Evolutionary conservation across 2,888 invertebrate genomes (phyloP).

Genomic region (Elmis aenea): DNA sequence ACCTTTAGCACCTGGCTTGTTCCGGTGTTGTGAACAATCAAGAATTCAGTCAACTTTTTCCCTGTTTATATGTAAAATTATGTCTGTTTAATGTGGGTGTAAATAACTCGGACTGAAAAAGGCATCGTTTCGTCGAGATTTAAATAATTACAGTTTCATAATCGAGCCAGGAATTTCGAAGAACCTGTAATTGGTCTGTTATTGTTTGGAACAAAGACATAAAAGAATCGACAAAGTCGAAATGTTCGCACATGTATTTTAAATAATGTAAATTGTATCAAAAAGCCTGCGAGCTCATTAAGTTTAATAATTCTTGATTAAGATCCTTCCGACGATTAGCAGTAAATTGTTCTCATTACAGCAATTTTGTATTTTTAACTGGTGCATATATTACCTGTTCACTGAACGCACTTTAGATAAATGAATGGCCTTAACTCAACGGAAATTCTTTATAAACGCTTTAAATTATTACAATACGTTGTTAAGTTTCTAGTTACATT

Average conservation of each 20-base stretch:
- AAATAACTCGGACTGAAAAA: too few species aligned
- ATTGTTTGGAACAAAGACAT: too few species aligned
- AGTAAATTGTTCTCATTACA: constrained; percentile 51
- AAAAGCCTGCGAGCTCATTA: constrained; percentile 44
- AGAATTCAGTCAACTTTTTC: too few species aligned
- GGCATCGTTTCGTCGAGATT: too few species aligned
- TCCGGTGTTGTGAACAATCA: too few species aligned
- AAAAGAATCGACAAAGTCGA: too few species aligned
- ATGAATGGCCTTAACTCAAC: constrained; percentile 41
- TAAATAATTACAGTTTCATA: too few species aligned
- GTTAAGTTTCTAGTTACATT: constrained; percentile 20
- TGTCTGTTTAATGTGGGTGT: too few species aligned
- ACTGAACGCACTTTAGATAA: constrained; percentile 46
- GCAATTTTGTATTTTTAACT: constrained; percentile 51
- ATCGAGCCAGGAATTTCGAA: too few species aligned
- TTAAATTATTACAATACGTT: constrained; percentile 18
- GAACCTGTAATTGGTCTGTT: constrained; percentile 7
- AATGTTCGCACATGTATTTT: constrained; percentile 20
- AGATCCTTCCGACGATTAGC: constrained; percentile 49
- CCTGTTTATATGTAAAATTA: too few species aligned
- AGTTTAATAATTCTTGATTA: constrained; percentile 47
- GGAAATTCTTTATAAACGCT: constrained; percentile 40
- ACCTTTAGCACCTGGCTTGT: too few species aligned
- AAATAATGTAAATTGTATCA: constrained; percentile 41
- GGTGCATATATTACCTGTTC: constrained; percentile 48